Base-by-base conservation (phyloP, 2,113 vertebrate genomes). In the Acrocephalus kingi region DNA sequence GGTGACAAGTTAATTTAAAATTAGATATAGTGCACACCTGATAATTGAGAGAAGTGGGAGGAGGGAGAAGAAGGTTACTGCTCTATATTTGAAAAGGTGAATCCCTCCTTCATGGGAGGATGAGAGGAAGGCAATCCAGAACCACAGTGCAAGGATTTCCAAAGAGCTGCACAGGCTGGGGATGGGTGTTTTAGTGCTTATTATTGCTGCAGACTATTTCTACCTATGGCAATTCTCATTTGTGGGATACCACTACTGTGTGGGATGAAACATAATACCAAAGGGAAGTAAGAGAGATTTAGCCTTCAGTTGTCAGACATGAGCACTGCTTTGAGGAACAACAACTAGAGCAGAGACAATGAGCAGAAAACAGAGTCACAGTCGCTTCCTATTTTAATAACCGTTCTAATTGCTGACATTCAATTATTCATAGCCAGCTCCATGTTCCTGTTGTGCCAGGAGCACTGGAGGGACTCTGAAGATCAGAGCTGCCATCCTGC, bases 1-100 rank as follows among this genome's bases (percentile, higher is more conserved):
- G 89, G 94, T 96, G 95, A 96, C 88, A 97, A 96, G 94, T 96
- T 85, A 97, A 97, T 97, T 95, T 96, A 96, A 95, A 95, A 96
- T 95, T 95, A 96, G 91, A 96, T 96, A 94, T 87, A 91, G 93
- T 95, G 55, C 94, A 80, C 67, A 84, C 37, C 93, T 91, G 86
- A 91, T 96, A 97, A 97, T 90, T 96, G 95, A 96, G 84, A 67
- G 68, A 93, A 78, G 83, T 27, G 15, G 77, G 56, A 97, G 80
- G 91, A 90, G 67, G 87, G 68, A 92, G 92, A 92, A 78, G 79
- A 63, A 94, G 78, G 87, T 95, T 95, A 96, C 20, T 95, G 96
- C 55, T 96, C 96, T 93, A 84, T 89, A 97, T 97, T 92, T 90
- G 92, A 94, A 97, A 96, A 96, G 94, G 96, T 96, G 96, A 97